Evolutionary conservation across 1,140 invertebrate genomes (phyloP).

Genomic region (Nymphalis io): DNA sequence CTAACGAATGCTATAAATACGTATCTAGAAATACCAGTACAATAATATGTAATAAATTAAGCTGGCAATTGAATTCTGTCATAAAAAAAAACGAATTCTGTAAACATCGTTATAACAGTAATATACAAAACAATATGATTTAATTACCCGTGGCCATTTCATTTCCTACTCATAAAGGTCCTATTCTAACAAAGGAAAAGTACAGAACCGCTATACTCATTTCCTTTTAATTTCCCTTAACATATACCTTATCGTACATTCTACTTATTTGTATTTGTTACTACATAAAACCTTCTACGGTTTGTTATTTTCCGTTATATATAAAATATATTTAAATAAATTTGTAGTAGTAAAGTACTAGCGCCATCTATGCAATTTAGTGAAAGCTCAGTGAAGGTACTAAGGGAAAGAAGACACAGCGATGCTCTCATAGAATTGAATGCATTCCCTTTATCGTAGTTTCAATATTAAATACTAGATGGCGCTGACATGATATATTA

Average conservation of each 20-base stretch:
- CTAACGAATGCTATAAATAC: no score
- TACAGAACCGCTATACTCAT: slow-evolving; percentile 11
- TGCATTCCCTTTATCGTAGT: background rate
- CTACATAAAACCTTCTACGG: background rate
- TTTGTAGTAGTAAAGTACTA: background rate
- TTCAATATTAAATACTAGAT: slow-evolving; percentile 13
- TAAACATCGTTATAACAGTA: background rate
- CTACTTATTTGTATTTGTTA: no score
- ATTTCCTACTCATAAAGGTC: slow-evolving; percentile 29
- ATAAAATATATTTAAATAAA: background rate
- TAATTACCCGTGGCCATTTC: slow-evolving; percentile 32
- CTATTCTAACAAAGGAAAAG: slow-evolving; percentile 24
- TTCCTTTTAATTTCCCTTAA: slow-evolving; percentile 21
- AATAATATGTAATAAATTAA: background rate
- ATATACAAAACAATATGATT: slow-evolving; percentile 20
- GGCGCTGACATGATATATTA: slow-evolving; percentile 23
- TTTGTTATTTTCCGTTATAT: background rate
- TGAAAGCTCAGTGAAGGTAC: background rate
- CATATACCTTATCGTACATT: background rate
- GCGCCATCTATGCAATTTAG: background rate
- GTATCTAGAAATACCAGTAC: no score
- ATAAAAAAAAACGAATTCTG: slow-evolving; percentile 1
- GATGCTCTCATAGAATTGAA: background rate
- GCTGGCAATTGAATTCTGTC: background rate
- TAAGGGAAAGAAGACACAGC: background rate